Evolutionary conservation across 2,113 vertebrate species (phyloP).

Genomic region (Manacus vitellinus): DNA sequence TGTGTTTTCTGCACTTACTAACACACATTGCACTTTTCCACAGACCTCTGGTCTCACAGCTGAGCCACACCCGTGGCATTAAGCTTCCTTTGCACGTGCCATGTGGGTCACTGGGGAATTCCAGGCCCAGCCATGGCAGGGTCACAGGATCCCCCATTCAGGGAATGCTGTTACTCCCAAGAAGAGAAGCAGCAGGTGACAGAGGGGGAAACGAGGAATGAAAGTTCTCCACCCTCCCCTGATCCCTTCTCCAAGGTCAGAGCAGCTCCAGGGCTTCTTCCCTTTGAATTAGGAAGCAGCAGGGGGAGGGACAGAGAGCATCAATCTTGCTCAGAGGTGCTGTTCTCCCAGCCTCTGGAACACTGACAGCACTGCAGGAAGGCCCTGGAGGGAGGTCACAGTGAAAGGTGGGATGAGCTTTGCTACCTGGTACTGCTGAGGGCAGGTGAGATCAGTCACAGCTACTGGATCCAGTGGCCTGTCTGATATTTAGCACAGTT

Average conservation of each 20-base stretch:
- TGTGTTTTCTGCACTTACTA: not conserved
- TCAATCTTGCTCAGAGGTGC: not conserved
- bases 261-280: not conserved
- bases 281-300: not conserved
- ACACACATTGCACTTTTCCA: not conserved
- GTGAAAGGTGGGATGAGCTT: not conserved
- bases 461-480: not conserved
- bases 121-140: not conserved
- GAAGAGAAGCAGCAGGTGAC: not conserved
- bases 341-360: not conserved
- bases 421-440: not conserved
- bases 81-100: not conserved
- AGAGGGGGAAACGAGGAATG: not conserved
- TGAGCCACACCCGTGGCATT: not conserved
- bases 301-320: not conserved
- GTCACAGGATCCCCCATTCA: not conserved
- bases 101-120: not conserved
- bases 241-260: not conserved
- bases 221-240: not conserved
- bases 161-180: not conserved
- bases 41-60: not conserved
- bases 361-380: not conserved
- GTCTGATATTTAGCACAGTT: not conserved
- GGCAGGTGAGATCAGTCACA: not conserved
- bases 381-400: not conserved